Percentiles rank a stretch among this genome's conserved stretches.
Conservation (phyloP, 2,888 invertebrate genomes). For the Cryptocephalus primarius region DNA sequence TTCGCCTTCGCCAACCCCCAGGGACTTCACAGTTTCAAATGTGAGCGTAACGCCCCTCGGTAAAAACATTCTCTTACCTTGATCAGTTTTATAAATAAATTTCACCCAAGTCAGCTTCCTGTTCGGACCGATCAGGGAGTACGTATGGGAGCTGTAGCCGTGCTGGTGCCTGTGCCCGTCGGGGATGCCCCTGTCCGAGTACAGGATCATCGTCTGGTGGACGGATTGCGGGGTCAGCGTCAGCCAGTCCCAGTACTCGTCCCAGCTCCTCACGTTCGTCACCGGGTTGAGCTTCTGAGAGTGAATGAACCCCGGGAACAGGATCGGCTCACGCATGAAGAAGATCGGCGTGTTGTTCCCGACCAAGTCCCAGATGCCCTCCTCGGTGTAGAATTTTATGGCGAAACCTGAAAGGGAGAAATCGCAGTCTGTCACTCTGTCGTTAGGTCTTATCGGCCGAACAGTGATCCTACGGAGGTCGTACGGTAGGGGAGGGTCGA, state of each 20-base stretch:
- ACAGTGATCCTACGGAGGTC: too few species aligned
- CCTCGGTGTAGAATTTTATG: conserved; percentile 82
- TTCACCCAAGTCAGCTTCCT: conserved; percentile 43
- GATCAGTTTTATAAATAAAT: conserved; percentile 84
- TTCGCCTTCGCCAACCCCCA: too few species aligned
- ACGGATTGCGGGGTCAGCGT: conserved; percentile 72
- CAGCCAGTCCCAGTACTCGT: conserved; percentile 89
- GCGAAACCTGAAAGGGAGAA: conserved; percentile 55
- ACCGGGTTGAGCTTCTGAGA: conserved; percentile 90
- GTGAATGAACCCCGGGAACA: conserved; percentile 90
- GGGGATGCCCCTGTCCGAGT: conserved; percentile 79
- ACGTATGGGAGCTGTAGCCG: conserved; percentile 87
- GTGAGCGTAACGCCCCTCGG: too few species aligned
- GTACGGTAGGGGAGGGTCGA: too few species aligned
- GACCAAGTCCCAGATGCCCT: conserved; percentile 86
- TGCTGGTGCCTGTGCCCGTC: conserved; percentile 86
- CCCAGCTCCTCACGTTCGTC: conserved; percentile 76
- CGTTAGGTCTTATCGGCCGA: too few species aligned
- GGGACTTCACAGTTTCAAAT: too few species aligned
- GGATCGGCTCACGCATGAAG: conserved; percentile 75
- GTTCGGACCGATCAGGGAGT: conserved; percentile 61
- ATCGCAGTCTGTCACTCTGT: conserved; percentile 1
- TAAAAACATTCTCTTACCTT: conserved; percentile 50
- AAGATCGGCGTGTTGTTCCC: conserved; percentile 90
- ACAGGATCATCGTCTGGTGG: conserved; percentile 66